A percentile compares a stretch with the other conserved stretches of the same genome.
Evolutionary conservation across 2,113 vertebrate genomes (phyloP).

Genomic region (Gymnobelideus leadbeateri): DNA sequence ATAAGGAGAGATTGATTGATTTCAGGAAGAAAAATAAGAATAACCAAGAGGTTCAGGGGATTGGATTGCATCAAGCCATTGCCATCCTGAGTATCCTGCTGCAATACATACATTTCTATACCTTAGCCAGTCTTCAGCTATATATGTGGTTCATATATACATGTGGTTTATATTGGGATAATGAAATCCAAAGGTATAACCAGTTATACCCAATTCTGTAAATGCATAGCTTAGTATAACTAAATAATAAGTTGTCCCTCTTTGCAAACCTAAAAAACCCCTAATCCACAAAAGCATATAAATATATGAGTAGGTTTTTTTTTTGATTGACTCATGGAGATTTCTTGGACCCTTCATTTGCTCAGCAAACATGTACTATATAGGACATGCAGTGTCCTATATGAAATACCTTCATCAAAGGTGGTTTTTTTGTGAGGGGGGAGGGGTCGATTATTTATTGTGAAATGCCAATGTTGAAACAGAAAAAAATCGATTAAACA

Average conservation of each 20-base stretch:
- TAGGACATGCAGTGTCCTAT: too few species aligned
- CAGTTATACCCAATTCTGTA: background rate
- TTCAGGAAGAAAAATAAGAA: constrained; percentile 31
- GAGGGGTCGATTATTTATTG: too few species aligned
- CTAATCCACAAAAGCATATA: background rate
- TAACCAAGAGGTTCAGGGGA: constrained; percentile 3
- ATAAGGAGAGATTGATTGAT: background rate
- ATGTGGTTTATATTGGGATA: background rate
- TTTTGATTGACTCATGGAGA: background rate
- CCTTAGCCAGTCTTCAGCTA: background rate
- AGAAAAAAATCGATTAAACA: too few species aligned
- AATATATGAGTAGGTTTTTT: background rate
- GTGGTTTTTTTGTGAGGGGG: too few species aligned
- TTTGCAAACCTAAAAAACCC: background rate
- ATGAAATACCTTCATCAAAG: background rate
- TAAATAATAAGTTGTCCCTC: background rate
- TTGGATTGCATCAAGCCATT: background rate
- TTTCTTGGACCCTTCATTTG: background rate
- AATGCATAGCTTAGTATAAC: background rate
- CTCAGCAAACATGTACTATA: background rate
- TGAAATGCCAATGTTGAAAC: too few species aligned
- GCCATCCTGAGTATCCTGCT: background rate
- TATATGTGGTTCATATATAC: background rate
- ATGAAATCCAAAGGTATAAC: background rate
- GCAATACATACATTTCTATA: background rate